A percentile compares a stretch with the other conserved stretches of the same genome.
These are phyloP conservation scores for Thera obeliscata DNA, from an alignment of 2,888 invertebrate species.

Conservation along the genomic window DNA sequence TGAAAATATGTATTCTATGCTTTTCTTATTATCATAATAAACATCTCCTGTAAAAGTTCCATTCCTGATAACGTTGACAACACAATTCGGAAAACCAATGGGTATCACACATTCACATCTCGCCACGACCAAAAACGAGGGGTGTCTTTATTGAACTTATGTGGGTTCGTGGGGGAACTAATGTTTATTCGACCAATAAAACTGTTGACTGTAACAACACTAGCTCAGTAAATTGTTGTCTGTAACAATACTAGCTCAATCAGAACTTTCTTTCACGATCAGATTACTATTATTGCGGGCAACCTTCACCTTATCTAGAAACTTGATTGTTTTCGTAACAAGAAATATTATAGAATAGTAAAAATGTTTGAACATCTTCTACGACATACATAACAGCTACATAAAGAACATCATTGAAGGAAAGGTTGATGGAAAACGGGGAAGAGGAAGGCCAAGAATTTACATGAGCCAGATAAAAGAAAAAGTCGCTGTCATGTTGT, in stretches of 20 bases:
- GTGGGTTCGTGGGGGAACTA: constrained; percentile 53
- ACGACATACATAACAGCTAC: no score
- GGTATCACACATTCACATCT: constrained; percentile 59
- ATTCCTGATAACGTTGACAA: constrained; percentile 16
- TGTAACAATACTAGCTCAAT: constrained; percentile 28
- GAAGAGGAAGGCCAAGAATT: no score
- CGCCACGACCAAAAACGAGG: constrained; percentile 53
- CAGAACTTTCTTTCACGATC: constrained; percentile 32
- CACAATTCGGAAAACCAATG: constrained; percentile 56
- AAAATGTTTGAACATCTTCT: not conserved
- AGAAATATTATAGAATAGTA: constrained; percentile 24
- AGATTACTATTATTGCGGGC: constrained; percentile 19
- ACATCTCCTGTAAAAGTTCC: constrained; percentile 3
- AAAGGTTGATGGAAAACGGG: no score
- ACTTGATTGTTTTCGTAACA: constrained; percentile 31
- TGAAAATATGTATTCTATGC: not conserved
- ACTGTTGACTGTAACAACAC: constrained; percentile 62
- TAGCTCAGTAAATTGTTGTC: no score
- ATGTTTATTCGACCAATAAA: constrained; percentile 68
- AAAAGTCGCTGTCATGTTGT: no score
- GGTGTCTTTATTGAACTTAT: constrained; percentile 39
- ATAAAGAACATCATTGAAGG: no score
- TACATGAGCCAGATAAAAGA: no score
- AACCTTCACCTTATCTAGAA: constrained; percentile 37
- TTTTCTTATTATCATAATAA: constrained; percentile 1